phyloP scores from a whole-genome alignment of 2,113 vertebrate species.

The Petrocephalus microphthalmus region DNA sequence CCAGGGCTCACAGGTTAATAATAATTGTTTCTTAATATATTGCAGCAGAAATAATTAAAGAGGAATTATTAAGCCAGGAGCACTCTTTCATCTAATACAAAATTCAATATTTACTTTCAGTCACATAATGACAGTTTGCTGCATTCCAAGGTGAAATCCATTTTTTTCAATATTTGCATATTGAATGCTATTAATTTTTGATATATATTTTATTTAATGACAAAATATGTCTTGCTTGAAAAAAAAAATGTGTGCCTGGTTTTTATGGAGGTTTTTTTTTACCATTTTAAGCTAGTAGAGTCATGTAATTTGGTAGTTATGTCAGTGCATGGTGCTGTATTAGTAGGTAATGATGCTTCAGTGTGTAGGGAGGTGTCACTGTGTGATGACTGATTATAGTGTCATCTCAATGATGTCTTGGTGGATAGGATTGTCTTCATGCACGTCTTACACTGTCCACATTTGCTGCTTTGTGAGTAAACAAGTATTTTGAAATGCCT shows the following conservation, averaged over 20 bases:
- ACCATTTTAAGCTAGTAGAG: not conserved
- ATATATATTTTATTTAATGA: not conserved
- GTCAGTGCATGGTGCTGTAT: not conserved
- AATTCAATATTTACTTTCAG: not conserved
- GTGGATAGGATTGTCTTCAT: not conserved
- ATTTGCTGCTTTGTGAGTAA: not conserved
- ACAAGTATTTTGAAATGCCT: not conserved
- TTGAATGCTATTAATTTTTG: not conserved
- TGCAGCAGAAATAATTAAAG: slow-evolving; percentile 5
- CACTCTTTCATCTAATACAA: not conserved
- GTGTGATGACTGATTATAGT: not conserved
- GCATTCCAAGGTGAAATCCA: not conserved
- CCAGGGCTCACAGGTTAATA: not conserved
- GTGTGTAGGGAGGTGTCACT: not conserved
- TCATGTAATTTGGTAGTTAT: not conserved
- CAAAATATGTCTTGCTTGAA: not conserved
- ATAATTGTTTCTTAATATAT: not conserved
- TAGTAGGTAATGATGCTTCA: not conserved
- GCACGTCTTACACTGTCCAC: not conserved
- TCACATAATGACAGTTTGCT: not conserved
- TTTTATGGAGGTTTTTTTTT: not conserved
- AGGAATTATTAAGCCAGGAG: not conserved
- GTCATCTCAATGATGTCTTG: not conserved
- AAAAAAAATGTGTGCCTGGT: not conserved
- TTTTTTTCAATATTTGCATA: not conserved